Percentiles rank a stretch among this genome's conserved stretches.
Evolutionary conservation across 2,888 invertebrate genomes (phyloP).

Genomic region (Malacosoma neustria): DNA sequence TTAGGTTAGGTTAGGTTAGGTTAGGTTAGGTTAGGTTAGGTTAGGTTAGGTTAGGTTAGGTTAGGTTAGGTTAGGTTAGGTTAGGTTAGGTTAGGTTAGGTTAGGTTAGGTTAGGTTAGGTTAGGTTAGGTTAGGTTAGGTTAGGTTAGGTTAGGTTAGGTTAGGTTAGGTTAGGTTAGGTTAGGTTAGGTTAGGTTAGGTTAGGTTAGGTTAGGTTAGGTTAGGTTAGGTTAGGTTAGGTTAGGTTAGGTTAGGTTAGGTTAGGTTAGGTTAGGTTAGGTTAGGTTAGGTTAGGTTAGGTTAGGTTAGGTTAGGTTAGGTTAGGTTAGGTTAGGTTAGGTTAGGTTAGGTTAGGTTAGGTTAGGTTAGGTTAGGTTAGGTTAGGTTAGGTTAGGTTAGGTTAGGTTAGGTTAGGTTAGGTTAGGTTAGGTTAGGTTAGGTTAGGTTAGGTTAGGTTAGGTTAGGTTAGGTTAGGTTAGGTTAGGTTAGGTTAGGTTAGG

Average conservation of each 20-base stretch:
- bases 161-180: slow-evolving; percentile 16
- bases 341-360: slow-evolving; percentile 11
- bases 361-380: slow-evolving; percentile 12
- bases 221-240: slow-evolving; percentile 20
- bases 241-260: slow-evolving; percentile 17
- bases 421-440: slow-evolving; percentile 11
- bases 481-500: slow-evolving; percentile 13
- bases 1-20: slow-evolving; percentile 4
- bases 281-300: slow-evolving; percentile 10
- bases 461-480: neutral
- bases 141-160: slow-evolving; percentile 13
- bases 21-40: slow-evolving; percentile 7
- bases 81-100: slow-evolving; percentile 13
- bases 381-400: slow-evolving; percentile 12
- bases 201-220: slow-evolving; percentile 14
- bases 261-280: slow-evolving; percentile 16
- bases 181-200: slow-evolving; percentile 16
- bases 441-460: slow-evolving; percentile 4
- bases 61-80: slow-evolving; percentile 13
- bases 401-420: slow-evolving; percentile 13
- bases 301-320: slow-evolving; percentile 8
- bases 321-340: slow-evolving; percentile 9
- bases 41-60: slow-evolving; percentile 11
- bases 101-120: slow-evolving; percentile 12
- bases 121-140: slow-evolving; percentile 12